Evolutionary conservation across 2,888 invertebrate genomes (phyloP).

Genomic region (Deladenus siricidicola): DNA sequence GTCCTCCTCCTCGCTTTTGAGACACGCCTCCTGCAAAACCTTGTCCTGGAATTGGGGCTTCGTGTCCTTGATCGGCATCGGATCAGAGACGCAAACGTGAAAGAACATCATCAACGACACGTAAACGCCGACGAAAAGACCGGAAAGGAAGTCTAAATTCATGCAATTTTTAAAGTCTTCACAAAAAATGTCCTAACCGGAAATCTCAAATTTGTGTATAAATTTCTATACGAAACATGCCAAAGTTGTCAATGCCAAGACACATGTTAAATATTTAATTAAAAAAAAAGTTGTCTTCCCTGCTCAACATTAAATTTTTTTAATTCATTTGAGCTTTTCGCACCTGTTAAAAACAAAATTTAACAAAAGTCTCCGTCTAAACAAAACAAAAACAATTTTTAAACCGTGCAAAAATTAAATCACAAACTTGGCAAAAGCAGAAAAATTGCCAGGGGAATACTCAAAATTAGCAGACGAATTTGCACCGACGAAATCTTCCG

Average conservation of each 20-base stretch:
- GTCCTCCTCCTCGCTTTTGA: constrained; percentile 14
- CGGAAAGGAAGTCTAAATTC: constrained; percentile 37
- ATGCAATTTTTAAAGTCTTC: neutral
- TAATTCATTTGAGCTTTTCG: no score
- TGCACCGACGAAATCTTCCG: neutral
- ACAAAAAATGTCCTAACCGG: neutral
- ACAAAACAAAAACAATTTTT: no score
- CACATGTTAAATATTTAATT: no score
- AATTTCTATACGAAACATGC: no score
- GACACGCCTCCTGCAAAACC: constrained; percentile 18
- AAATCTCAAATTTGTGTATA: neutral
- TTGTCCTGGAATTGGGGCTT: constrained; percentile 14
- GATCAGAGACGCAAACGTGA: constrained; percentile 48
- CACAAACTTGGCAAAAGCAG: neutral
- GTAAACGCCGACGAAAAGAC: constrained; percentile 45
- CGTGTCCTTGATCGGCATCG: constrained; percentile 10
- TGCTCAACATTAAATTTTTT: no score
- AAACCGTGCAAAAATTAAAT: no score
- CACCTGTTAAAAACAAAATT: no score
- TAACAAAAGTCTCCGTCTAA: no score
- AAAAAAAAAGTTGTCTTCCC: no score
- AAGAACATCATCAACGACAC: constrained; percentile 39
- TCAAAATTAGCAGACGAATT: neutral
- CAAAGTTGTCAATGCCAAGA: no score
- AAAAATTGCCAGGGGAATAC: neutral